Evolutionary conservation across 2,888 invertebrate genomes (phyloP), one percentile per base, ranked within the genome.

Genomic region (Yponomeuta sedellus): DNA sequence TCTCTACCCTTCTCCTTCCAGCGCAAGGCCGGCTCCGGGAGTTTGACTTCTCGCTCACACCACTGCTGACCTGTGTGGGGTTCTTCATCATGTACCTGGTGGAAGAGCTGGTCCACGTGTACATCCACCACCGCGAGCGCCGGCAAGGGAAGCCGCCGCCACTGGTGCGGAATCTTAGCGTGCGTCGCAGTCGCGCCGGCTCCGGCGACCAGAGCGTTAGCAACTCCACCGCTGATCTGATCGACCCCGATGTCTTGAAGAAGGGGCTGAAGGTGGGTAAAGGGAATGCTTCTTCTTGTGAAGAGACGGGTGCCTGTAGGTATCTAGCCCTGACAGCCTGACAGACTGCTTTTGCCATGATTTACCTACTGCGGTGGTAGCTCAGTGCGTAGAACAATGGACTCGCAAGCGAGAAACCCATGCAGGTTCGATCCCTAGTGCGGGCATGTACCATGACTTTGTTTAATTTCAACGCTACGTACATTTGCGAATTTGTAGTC

Each of bases 11-110:
- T 61, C 34, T 34, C 61, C 28, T 71, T 83, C 61, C 86, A 79
- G 88, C 76, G 3, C 69, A 73, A 0, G 92, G 85, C 0, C 67
- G 72, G 22, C 77, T 95, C 59, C 88, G 88, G 0, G 74, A 85
- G 0, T 86, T 94, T 10, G 86, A 91, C 0, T 94, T 96, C 76
- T 92, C 94, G 0, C 83, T 96, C 34, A 93, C 95, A 0, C 94
- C 96, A 66, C 83, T 95, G 52, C 88, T 96, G 64, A 94, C 96
- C 87, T 96, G 96, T 78, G 81, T 88, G 25, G 96, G 96, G 1
- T 96, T 96, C 84, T 95, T 96, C 82, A 83, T 93, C 28, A 95
- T 96, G 93, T 96, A 95, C 77, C 84, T 96, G 10, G 93, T 96
- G n/a, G 97, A 97, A 73, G 96, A 97, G 76, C 72, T 94, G 64